These are phyloP conservation scores for Stigmatopora nigra DNA, from an alignment of 2,113 vertebrate species.

Conservation along the genomic window DNA sequence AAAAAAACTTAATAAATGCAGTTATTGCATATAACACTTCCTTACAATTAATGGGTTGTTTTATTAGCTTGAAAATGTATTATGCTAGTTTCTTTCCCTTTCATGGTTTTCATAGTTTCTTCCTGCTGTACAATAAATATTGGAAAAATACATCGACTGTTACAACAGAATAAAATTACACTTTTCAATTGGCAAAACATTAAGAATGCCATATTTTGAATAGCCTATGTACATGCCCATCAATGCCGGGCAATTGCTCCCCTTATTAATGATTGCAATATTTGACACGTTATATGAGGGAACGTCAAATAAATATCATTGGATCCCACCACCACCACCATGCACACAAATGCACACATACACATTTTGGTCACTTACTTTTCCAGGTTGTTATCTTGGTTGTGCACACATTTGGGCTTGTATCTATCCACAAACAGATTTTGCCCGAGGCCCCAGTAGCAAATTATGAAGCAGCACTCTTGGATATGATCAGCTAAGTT, in stretches of 20 bases:
- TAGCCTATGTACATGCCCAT: conserved; percentile 7
- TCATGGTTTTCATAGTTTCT: not conserved
- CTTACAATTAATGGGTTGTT: not conserved
- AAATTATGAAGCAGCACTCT: conserved; percentile 59
- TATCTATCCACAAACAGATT: conserved; percentile 77
- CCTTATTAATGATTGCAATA: not conserved
- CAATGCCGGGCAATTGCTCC: too few species aligned
- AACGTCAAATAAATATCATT: conserved; percentile 52
- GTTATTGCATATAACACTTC: not conserved
- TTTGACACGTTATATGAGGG: conserved; percentile 44
- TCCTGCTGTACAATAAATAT: not conserved
- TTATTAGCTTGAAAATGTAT: not conserved
- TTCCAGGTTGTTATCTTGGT: conserved; percentile 75
- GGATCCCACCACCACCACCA: not conserved
- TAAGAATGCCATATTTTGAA: conserved; percentile 26
- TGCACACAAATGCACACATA: too few species aligned
- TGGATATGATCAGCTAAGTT: conserved; percentile 71
- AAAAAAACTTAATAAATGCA: not conserved
- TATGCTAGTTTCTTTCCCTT: not conserved
- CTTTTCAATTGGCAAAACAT: conserved; percentile 4
- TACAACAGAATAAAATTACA: not conserved
- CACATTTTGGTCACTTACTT: conserved; percentile 53
- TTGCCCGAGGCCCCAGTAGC: conserved; percentile 78
- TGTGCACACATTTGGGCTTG: conserved; percentile 79
- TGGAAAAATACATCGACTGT: not conserved